Conservation (phyloP, 2,113 vertebrate genomes). For the Cebidichthys violaceus region DNA sequence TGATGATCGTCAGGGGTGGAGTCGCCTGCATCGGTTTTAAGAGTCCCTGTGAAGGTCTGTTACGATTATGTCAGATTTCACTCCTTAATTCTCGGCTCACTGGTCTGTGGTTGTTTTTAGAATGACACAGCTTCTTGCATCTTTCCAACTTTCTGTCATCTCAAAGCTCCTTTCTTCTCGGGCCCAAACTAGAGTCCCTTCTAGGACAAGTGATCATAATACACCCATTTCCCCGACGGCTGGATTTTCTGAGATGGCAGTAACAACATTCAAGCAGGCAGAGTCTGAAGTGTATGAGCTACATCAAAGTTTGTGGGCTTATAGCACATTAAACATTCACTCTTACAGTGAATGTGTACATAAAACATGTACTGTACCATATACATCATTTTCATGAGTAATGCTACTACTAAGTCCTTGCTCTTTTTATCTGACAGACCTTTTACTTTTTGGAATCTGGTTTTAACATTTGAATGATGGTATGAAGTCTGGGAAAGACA, state of each 20-base stretch:
- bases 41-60: slow-evolving; percentile 35
- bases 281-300: slow-evolving; percentile 9
- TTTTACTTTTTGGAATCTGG: not conserved
- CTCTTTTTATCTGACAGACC: slow-evolving; percentile 13
- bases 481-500: not conserved
- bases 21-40: slow-evolving; percentile 25
- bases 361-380: slow-evolving; percentile 26
- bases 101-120: slow-evolving; percentile 12
- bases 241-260: slow-evolving; percentile 15
- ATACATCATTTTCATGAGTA: slow-evolving; percentile 4
- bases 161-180: slow-evolving; percentile 57
- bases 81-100: slow-evolving; percentile 32
- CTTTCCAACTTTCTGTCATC: slow-evolving; percentile 58
- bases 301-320: slow-evolving; percentile 12
- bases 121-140: slow-evolving; percentile 45
- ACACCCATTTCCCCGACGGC: slow-evolving; percentile 29
- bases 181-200: slow-evolving; percentile 40
- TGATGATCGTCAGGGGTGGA: slow-evolving; percentile 47
- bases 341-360: slow-evolving; percentile 20
- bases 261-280: slow-evolving; percentile 19
- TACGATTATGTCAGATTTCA: slow-evolving; percentile 59
- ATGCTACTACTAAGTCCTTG: slow-evolving; percentile 6
- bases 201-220: slow-evolving; percentile 46
- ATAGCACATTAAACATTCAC: slow-evolving; percentile 21
- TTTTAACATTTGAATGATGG: not conserved